phyloP scores from a whole-genome alignment of 2,113 vertebrate genomes.

The Lota lota region DNA sequence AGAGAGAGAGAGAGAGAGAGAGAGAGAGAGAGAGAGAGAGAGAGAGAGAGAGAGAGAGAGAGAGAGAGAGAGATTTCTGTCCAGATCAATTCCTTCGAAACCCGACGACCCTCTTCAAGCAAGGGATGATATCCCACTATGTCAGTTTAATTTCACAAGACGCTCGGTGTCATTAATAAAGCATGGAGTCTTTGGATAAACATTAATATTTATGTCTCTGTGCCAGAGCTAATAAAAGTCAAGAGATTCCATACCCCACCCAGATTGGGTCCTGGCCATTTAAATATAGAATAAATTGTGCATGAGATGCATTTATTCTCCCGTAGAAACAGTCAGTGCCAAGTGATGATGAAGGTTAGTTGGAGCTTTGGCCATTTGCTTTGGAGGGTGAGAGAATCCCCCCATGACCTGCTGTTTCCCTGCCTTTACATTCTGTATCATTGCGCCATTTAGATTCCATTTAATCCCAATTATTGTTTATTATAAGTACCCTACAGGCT shows the following conservation, averaged over 20 bases:
- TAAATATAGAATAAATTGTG: too few species aligned
- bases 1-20: background rate
- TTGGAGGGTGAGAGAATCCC: too few species aligned
- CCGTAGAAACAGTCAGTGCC: conserved; percentile 3
- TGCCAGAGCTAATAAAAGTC: conserved; percentile 47
- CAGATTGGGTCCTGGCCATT: conserved; percentile 3
- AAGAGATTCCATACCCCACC: conserved; percentile 34
- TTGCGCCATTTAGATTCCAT: background rate
- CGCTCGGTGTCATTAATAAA: conserved; percentile 62
- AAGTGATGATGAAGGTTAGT: too few species aligned
- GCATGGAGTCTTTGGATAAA: conserved; percentile 46
- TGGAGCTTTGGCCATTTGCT: too few species aligned
- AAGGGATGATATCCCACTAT: conserved; percentile 54
- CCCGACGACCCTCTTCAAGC: conserved; percentile 21
- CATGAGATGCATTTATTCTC: conserved; percentile 48
- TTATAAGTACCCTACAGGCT: too few species aligned
- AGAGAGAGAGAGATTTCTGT: background rate
- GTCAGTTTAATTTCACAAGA: conserved; percentile 58
- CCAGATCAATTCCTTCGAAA: conserved; percentile 38
- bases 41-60: background rate
- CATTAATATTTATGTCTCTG: conserved; percentile 56
- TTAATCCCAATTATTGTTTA: background rate
- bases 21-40: background rate
- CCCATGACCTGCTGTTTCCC: too few species aligned
- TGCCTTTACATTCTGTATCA: background rate